Conservation (phyloP, 92 coral and sea anemone genomes). For the Epizoanthus ramosus region DNA sequence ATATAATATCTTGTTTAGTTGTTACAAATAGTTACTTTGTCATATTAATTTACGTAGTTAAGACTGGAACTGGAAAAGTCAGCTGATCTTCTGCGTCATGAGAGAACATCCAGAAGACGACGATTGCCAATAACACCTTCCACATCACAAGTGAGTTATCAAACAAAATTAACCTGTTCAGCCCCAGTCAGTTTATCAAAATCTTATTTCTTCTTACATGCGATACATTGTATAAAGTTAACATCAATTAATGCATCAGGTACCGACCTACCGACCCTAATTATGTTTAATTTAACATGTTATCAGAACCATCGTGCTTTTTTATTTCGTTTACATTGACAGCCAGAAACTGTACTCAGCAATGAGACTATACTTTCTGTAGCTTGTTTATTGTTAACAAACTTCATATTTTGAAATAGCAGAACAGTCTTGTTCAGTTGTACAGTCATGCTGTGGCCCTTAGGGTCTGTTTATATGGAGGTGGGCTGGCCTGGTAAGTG, state of each 20-base stretch:
- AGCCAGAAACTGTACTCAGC: not conserved
- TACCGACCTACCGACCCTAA: not conserved
- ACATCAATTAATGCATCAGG: not conserved
- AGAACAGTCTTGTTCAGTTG: not conserved
- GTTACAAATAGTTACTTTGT: not conserved
- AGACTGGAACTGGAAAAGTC: conserved; percentile 91
- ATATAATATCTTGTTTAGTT: no score
- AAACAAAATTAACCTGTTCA: not conserved
- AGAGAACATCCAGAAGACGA: conserved; percentile 76
- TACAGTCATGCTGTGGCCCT: no score
- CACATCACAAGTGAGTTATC: conserved; percentile 72
- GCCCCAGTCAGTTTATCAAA: no score
- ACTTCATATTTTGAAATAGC: not conserved
- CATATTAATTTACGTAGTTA: conserved; percentile 53
- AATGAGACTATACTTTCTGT: no score
- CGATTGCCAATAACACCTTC: conserved; percentile 83
- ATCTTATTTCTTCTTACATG: no score
- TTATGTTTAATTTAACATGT: no score
- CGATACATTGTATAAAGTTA: no score
- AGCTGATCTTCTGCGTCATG: conserved; percentile 78
- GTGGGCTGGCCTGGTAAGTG: no score
- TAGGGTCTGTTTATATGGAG: no score
- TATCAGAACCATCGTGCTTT: no score
- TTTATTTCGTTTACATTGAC: not conserved
- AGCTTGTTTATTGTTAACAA: not conserved